Evolutionary conservation across 1,140 invertebrate genomes (phyloP), one percentile per base, ranked within the genome.

Genomic region (Temnothorax nylanderi): DNA sequence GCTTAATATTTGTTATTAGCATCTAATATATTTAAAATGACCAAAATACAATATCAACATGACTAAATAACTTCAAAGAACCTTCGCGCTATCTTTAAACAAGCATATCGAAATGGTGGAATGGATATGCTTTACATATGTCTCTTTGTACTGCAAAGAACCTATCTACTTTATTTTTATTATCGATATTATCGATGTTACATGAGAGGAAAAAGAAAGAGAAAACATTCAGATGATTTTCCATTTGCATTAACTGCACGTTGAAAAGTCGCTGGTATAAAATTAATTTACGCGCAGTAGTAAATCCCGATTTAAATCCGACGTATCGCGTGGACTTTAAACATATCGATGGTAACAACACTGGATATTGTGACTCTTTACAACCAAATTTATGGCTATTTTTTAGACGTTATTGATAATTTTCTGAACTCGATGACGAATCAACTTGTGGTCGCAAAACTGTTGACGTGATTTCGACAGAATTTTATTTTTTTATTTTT

Each of bases 291-390:
- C 56, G 34, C 32, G n/a, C 32, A 85, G 60, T 72, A 76, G 78
- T 87, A 84, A 71, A 76, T 37, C 32, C 21, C 26, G 67, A 85
- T 89, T 85, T 76, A 85, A 80, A 80, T 89, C 74, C 51, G 47
- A 71, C 51, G 34, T 13, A 32, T 13, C n/a, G 13, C 8, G 10
- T 11, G 37, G 6, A n/a, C 32, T 49, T 64, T 32, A 85, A 2
- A 41, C 21, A 21, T 26, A 51, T 75, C 21, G 32, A 41, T 60
- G 65, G n/a, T 74, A 47, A 58, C 18, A 41, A 54, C 11, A 1
- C 1, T 21, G 13, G 13, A 4, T n/a, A 26, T 82, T 74, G 47
- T 47, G 13, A 54, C 1, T 54, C 64, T 4, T 76, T 4, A 65
- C 34, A 51, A 26, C 5, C 8, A 65, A 51, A 54, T 85, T 37